Conservation (phyloP, 1,140 invertebrate genomes). For the Panagrolaimus sp. region DNA sequence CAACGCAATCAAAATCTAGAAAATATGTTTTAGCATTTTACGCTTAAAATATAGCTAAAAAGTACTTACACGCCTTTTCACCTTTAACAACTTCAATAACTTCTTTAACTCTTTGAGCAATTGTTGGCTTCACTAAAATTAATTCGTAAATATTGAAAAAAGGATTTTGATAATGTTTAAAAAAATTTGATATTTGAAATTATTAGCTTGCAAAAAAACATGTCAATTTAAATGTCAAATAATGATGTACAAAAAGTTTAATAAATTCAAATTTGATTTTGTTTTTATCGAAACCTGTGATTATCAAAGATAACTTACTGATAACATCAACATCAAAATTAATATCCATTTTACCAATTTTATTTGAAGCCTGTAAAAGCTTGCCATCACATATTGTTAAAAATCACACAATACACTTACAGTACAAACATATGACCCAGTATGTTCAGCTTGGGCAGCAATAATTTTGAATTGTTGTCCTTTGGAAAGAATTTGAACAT, state of each 20-base stretch:
- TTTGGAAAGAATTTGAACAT: constrained; percentile 28
- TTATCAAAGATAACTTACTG: constrained; percentile 23
- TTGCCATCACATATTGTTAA: too few relatives aligned
- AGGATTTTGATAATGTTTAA: not conserved
- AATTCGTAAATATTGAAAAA: too few relatives aligned
- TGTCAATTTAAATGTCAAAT: not conserved
- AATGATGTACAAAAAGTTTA: not conserved
- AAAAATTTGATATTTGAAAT: not conserved
- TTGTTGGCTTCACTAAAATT: constrained; percentile 31
- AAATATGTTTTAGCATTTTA: too few relatives aligned
- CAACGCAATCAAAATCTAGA: too few relatives aligned
- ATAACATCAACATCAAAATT: constrained; percentile 59
- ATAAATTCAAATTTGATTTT: not conserved
- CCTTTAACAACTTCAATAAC: constrained; percentile 35
- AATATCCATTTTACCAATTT: constrained; percentile 57
- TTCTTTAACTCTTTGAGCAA: constrained; percentile 34
- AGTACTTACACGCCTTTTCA: constrained; percentile 20
- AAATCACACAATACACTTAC: too few relatives aligned
- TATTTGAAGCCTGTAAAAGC: constrained; percentile 58
- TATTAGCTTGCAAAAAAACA: too few relatives aligned
- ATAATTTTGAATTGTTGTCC: constrained; percentile 44
- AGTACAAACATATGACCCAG: constrained; percentile 59
- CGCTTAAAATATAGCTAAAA: too few relatives aligned
- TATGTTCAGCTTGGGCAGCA: constrained; percentile 27
- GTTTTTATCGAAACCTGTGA: too few relatives aligned